Evolutionary conservation across 2,113 vertebrate genomes (phyloP).

Genomic region (Brachyhypopomus gauderio): DNA sequence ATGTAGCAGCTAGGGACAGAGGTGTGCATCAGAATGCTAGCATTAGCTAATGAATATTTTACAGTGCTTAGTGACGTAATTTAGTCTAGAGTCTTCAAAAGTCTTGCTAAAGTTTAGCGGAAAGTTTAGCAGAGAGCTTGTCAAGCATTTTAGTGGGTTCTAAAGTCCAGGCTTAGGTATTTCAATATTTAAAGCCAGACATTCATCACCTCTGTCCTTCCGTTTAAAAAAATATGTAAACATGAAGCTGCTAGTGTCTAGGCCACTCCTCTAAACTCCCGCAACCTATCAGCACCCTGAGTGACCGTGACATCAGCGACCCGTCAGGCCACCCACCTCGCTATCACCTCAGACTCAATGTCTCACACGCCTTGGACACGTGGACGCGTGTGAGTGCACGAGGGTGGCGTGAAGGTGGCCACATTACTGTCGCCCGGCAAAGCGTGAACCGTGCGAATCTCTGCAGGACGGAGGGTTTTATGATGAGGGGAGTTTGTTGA

Average conservation of each 20-base stretch:
- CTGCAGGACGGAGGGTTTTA: slow-evolving; percentile 7
- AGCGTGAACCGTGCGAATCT: slow-evolving; percentile 16
- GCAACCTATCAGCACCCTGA: slow-evolving; percentile 42
- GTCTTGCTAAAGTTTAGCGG: neutral
- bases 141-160: slow-evolving; percentile 26
- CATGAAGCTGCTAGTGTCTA: slow-evolving; percentile 42
- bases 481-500: slow-evolving; percentile 16
- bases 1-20: no score
- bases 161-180: slow-evolving; percentile 9
- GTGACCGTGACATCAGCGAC: slow-evolving; percentile 30
- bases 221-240: slow-evolving; percentile 42
- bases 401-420: neutral
- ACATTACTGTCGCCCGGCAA: slow-evolving; percentile 5
- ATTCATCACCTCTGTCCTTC: slow-evolving; percentile 25
- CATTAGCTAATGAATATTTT: no score
- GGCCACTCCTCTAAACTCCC: slow-evolving; percentile 44
- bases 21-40: neutral
- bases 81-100: slow-evolving; percentile 5
- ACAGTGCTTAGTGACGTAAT: neutral
- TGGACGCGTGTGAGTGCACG: neutral
- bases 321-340: slow-evolving; percentile 23
- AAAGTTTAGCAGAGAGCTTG: slow-evolving; percentile 21
- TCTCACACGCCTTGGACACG: slow-evolving; percentile 8
- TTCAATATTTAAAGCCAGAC: slow-evolving; percentile 29
- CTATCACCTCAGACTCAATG: slow-evolving; percentile 17